Percentiles rank a stretch among this genome's conserved stretches.
Evolutionary conservation across 2,888 invertebrate species (phyloP).

Genomic region (Hofmannophila pseudospretella): DNA sequence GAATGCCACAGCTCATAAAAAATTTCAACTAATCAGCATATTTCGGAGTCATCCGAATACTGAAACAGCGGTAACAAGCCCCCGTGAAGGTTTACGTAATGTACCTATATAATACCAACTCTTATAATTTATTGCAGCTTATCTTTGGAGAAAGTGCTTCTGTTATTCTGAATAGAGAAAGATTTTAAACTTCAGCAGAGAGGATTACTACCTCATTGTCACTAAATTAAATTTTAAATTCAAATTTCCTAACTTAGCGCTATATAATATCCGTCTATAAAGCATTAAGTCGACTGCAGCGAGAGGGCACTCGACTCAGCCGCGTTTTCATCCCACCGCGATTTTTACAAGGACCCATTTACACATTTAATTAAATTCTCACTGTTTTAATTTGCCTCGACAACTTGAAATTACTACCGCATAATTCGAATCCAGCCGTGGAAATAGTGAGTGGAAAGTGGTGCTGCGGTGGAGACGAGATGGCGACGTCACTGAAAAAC

Average conservation of each 20-base stretch:
- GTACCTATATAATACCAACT: too few species aligned
- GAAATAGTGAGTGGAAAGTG: slow-evolving; percentile 27
- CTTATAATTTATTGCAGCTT: too few species aligned
- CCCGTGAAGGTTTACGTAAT: too few species aligned
- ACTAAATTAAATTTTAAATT: not conserved
- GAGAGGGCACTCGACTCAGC: slow-evolving; percentile 23
- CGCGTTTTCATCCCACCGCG: slow-evolving; percentile 29
- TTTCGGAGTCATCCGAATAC: too few species aligned
- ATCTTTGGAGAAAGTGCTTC: too few species aligned
- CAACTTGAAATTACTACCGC: slow-evolving; percentile 50
- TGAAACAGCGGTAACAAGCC: too few species aligned
- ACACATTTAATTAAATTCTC: slow-evolving; percentile 71
- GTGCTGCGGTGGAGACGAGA: not conserved
- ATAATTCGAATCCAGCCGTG: slow-evolving; percentile 35
- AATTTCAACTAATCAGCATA: too few species aligned
- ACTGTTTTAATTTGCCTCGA: slow-evolving; percentile 70
- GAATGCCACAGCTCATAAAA: too few species aligned
- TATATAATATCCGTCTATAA: slow-evolving; percentile 25
- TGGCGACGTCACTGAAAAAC: too few species aligned
- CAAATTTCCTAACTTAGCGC: not conserved
- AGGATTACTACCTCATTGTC: not conserved
- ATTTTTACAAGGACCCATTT: slow-evolving; percentile 68
- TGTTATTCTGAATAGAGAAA: slow-evolving; percentile 8
- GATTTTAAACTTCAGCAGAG: not conserved
- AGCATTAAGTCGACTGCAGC: slow-evolving; percentile 49